Conservation (phyloP, 2,113 vertebrate genomes). For the Eonycteris spelaea region DNA sequence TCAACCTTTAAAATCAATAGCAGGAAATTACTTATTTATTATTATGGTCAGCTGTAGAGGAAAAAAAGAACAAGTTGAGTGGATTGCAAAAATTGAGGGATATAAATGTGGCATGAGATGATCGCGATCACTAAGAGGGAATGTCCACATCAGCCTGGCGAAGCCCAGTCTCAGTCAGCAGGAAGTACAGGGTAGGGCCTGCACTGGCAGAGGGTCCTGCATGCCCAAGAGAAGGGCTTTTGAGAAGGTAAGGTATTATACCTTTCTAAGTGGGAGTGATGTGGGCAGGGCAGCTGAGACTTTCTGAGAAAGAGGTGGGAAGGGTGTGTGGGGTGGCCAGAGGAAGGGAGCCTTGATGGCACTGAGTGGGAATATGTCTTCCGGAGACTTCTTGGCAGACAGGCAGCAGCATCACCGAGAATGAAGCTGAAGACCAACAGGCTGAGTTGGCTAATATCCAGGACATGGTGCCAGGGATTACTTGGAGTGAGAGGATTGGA, state of each 20-base stretch:
- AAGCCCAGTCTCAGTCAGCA: background rate
- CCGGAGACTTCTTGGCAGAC: background rate
- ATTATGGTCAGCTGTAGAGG: background rate
- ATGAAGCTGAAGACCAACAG: background rate
- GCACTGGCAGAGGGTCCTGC: too few species aligned
- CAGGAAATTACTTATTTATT: background rate
- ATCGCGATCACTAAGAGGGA: background rate
- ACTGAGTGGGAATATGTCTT: background rate
- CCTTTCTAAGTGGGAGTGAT: background rate
- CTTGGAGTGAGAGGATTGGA: background rate
- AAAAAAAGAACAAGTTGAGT: background rate
- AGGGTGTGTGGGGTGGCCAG: background rate
- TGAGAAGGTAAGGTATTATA: background rate
- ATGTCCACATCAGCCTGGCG: background rate
- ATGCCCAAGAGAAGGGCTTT: background rate
- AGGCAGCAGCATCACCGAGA: background rate
- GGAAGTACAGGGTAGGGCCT: background rate
- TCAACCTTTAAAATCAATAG: background rate
- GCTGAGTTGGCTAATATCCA: background rate
- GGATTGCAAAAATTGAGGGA: background rate
- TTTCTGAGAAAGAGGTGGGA: background rate
- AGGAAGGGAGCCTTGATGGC: background rate
- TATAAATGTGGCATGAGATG: background rate
- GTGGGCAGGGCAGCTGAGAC: background rate
- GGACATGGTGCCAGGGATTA: background rate